These are phyloP conservation scores for Alviniconcha strummeri DNA, from an alignment of 2,888 invertebrate species.

Conservation along the genomic window DNA sequence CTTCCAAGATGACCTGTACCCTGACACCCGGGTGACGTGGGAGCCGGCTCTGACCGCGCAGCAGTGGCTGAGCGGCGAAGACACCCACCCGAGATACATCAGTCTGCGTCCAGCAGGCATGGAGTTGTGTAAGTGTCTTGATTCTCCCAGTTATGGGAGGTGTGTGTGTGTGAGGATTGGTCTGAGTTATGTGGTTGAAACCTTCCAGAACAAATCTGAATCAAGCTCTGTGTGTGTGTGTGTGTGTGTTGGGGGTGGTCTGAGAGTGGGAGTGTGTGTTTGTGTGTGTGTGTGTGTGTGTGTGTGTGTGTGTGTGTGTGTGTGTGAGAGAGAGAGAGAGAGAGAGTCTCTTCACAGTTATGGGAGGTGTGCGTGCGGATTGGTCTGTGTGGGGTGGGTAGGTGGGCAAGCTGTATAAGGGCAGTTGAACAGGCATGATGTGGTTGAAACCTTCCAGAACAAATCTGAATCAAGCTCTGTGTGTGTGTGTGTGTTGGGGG, in stretches of 20 bases:
- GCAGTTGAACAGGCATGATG: too few relatives aligned
- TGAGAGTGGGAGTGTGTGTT: background rate
- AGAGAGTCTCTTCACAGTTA: too few relatives aligned
- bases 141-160: background rate
- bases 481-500: background rate
- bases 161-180: background rate
- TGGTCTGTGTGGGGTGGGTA: too few relatives aligned
- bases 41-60: conserved; percentile 82
- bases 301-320: too few relatives aligned
- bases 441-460: too few relatives aligned
- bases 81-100: conserved; percentile 79
- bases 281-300: background rate
- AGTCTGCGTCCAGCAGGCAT: conserved; percentile 91
- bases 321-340: too few relatives aligned
- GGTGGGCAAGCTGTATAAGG: too few relatives aligned
- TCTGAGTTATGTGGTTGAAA: background rate
- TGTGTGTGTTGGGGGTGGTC: background rate
- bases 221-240: background rate
- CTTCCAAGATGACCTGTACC: conserved; percentile 98
- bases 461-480: too few relatives aligned
- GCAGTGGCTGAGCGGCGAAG: conserved; percentile 86
- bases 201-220: too few relatives aligned
- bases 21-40: conserved; percentile 93
- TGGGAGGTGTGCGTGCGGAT: too few relatives aligned
- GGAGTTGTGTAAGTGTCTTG: conserved; percentile 77